Base-by-base conservation (phyloP, 2,113 vertebrate genomes). In the Martes martes region DNA sequence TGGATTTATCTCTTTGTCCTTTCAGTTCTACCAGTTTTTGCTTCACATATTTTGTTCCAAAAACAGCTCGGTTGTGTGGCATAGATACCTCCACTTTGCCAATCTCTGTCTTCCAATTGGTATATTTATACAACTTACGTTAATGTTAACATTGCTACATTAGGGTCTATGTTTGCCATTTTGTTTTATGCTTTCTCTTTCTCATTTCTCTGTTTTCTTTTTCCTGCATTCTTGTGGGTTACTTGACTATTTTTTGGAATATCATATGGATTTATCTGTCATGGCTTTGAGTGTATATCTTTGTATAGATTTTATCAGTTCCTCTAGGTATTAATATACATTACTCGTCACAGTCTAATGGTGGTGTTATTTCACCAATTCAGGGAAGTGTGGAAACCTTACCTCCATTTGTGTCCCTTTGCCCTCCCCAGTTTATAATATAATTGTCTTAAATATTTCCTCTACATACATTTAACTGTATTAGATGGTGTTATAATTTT, bases 11-110 rank as follows among this genome's bases (percentile, higher is more conserved):
- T 71, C 36, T 52, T 95, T 89, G 45, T 92, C 24, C 63, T 80
- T 87, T 95, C n/a, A 76, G 79, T 84, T 84, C 36, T 59, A 59
- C 85, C 13, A 57, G 88, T 91, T 96, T 87, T 87, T 92, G 83
- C 45, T n/a, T 52, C 74, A 95, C 42, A 73, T 71, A 81, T 61
- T 82, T 96, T 89, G 23, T 36, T 67, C 65, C 45, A 85, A 55
- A 89, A 83, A 24, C 74, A 88, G 13, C n/a, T 82, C 23, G 36
- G 19, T 89, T 95, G 23, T 78, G 91, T 85, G 36, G 36, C 42
- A 19, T 31, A 57, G 16, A 83, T 23, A 84, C n/a, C 76, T 67
- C 59, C 59, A 65, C 31, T 76, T 65, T 71, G 55, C n/a, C 74
- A 88, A 19, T 63, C 13, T 88, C 57, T 81, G 23, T 74, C n/a